These are phyloP conservation scores for Calephelis nemesis DNA, from an alignment of 1,140 invertebrate genomes.

Conservation along the genomic window DNA sequence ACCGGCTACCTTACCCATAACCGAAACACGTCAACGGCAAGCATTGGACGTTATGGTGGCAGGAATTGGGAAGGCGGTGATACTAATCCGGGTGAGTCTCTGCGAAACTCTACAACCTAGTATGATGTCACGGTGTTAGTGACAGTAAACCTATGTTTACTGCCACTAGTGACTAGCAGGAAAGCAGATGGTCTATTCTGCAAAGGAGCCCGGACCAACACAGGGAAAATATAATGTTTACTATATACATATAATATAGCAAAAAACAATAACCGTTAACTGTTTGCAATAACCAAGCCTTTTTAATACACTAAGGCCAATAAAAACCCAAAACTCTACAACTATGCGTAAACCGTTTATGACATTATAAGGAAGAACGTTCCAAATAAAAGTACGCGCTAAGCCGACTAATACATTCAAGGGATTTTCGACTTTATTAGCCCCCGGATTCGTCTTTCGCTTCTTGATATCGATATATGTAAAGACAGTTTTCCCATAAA, in stretches of 20 bases:
- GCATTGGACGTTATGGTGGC: too few relatives aligned
- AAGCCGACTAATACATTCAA: slow-evolving; percentile 12
- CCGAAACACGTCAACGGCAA: too few relatives aligned
- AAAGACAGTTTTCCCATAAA: slow-evolving; percentile 52
- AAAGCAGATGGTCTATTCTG: too few relatives aligned
- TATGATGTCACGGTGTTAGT: too few relatives aligned
- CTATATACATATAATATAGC: slow-evolving; percentile 3
- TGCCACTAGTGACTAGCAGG: too few relatives aligned
- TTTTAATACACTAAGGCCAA: neutral
- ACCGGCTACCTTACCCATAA: too few relatives aligned
- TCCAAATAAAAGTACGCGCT: slow-evolving; percentile 18
- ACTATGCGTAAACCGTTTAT: slow-evolving; percentile 17
- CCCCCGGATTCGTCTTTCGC: slow-evolving; percentile 18
- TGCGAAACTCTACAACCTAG: too few relatives aligned
- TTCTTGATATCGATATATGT: slow-evolving; percentile 36
- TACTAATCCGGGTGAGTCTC: too few relatives aligned
- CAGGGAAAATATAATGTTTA: too few relatives aligned
- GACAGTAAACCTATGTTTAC: too few relatives aligned
- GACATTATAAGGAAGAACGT: slow-evolving; percentile 16
- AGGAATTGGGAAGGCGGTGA: too few relatives aligned
- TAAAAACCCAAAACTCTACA: slow-evolving; percentile 13
- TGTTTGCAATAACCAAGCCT: neutral
- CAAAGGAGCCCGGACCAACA: too few relatives aligned
- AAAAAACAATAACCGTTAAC: neutral
- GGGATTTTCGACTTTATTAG: slow-evolving; percentile 23